phyloP scores from a whole-genome alignment of 2,797 vertebrate genomes.

The Phoeniculus purpureus region DNA sequence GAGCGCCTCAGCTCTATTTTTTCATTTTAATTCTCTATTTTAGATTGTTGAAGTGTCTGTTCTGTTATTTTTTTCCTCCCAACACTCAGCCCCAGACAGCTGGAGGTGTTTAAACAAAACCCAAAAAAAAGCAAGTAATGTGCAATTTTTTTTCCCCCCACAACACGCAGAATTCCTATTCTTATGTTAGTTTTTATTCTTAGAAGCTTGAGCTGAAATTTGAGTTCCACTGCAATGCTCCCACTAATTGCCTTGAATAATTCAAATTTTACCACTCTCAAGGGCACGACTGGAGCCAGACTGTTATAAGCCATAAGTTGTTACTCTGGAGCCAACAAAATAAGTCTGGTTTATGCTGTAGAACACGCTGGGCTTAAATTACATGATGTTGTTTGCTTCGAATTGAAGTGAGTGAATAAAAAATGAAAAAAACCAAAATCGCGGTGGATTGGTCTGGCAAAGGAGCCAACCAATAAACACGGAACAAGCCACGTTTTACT shows the following conservation, averaged over 20 bases:
- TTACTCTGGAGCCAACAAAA: constrained; percentile 44
- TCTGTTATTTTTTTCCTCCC: constrained; percentile 40
- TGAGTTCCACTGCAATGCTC: constrained; percentile 62
- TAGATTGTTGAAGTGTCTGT: constrained; percentile 20
- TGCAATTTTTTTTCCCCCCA: constrained; percentile 35
- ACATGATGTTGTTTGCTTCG: constrained; percentile 6
- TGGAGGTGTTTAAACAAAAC: constrained; percentile 60
- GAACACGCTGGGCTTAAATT: constrained; percentile 10
- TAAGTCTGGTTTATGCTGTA: constrained; percentile 31
- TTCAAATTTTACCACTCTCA: constrained; percentile 74
- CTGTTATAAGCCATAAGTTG: constrained; percentile 64
- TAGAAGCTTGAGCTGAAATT: constrained; percentile 65
- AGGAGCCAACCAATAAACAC: background rate
- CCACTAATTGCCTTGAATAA: constrained; percentile 77
- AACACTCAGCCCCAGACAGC: constrained; percentile 45
- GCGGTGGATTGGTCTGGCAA: background rate
- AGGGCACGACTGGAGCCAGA: constrained; percentile 60
- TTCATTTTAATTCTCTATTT: constrained; percentile 4
- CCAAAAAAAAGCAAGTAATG: background rate
- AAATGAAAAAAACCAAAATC: background rate
- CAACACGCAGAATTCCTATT: constrained; percentile 55
- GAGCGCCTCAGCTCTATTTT: background rate
- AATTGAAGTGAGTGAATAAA: constrained; percentile 1
- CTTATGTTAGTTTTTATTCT: constrained; percentile 63
- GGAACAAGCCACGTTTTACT: background rate